These are phyloP conservation scores for Rhagoletis pomonella DNA, from an alignment of 1,140 invertebrate genomes.

Conservation along the genomic window DNA sequence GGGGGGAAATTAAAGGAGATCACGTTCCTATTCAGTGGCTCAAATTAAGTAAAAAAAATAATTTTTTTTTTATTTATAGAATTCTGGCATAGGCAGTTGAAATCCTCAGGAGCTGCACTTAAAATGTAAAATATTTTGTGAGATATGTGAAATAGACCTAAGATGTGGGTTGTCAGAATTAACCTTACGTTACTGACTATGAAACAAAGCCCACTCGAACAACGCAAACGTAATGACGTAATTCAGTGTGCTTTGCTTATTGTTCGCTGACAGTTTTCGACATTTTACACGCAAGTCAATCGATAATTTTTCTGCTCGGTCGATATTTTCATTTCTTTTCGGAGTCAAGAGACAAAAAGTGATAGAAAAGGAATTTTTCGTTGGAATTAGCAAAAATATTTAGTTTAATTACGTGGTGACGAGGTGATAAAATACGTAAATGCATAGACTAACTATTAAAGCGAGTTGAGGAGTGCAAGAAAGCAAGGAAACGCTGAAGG, in stretches of 20 bases:
- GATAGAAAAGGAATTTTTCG: slow-evolving; percentile 51
- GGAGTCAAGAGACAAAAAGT: slow-evolving; percentile 54
- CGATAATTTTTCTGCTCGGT: slow-evolving; percentile 59
- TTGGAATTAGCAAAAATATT: slow-evolving; percentile 54
- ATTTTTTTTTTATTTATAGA: too few species aligned
- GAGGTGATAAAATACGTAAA: slow-evolving; percentile 38
- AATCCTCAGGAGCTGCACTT: too few species aligned
- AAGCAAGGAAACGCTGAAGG: slow-evolving; percentile 51
- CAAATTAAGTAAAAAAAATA: too few species aligned
- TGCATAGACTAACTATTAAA: slow-evolving; percentile 45
- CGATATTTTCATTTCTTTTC: slow-evolving; percentile 58
- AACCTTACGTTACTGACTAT: not conserved
- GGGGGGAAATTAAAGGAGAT: too few species aligned
- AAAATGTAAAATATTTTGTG: too few species aligned
- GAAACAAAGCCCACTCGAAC: not conserved
- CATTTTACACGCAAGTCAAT: slow-evolving; percentile 56
- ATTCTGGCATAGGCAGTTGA: too few species aligned
- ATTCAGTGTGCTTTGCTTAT: slow-evolving; percentile 35
- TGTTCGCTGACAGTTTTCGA: slow-evolving; percentile 53
- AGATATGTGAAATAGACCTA: too few species aligned
- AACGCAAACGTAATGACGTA: slow-evolving; percentile 48
- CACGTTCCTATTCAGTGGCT: too few species aligned
- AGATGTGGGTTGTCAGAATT: not conserved
- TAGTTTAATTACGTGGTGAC: not conserved
- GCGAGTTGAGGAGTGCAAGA: slow-evolving; percentile 34